phyloP scores from a whole-genome alignment of 1,140 invertebrate genomes.

The Drosophila watanabei region DNA sequence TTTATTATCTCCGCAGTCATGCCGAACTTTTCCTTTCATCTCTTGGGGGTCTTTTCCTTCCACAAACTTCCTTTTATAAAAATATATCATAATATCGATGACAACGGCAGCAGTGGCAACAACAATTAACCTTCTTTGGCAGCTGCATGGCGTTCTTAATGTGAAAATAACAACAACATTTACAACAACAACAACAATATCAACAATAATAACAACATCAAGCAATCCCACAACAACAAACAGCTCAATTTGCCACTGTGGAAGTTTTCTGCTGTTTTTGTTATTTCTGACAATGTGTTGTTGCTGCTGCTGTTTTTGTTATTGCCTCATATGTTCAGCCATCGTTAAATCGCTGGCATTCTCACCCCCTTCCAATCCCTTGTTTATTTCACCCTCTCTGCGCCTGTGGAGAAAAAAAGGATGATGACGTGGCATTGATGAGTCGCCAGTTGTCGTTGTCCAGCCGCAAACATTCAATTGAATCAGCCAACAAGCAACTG shows the following conservation, averaged over 20 bases:
- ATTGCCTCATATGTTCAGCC: conserved; percentile 40
- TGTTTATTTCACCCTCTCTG: conserved; percentile 6
- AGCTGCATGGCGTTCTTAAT: conserved; percentile 46
- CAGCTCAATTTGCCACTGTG: conserved; percentile 48
- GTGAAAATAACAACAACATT: conserved; percentile 25
- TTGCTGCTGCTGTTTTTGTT: conserved; percentile 11
- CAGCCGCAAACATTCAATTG: conserved; percentile 72
- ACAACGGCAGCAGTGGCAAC: conserved; percentile 37
- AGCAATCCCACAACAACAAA: conserved; percentile 32
- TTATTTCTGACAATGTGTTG: conserved; percentile 21
- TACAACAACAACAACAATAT: conserved; percentile 34
- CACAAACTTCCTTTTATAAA: conserved; percentile 20
- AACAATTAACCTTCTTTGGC: conserved; percentile 36
- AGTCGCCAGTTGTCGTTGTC: conserved; percentile 51
- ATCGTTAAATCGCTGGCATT: conserved; percentile 41
- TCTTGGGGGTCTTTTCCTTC: conserved; percentile 14
- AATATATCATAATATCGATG: conserved; percentile 50
- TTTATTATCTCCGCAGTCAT: conserved; percentile 16
- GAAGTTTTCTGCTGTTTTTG: conserved; percentile 17
- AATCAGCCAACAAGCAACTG: conserved; percentile 45
- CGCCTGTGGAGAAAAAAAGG: conserved; percentile 12
- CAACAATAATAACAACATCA: conserved; percentile 5
- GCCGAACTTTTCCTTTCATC: conserved; percentile 32
- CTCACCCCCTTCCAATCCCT: conserved; percentile 2
- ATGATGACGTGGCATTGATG: conserved; percentile 51